Conservation (phyloP, 37 sponge, comb jelly and placozoan genomes). For the Mnemiopsis leidyi region DNA sequence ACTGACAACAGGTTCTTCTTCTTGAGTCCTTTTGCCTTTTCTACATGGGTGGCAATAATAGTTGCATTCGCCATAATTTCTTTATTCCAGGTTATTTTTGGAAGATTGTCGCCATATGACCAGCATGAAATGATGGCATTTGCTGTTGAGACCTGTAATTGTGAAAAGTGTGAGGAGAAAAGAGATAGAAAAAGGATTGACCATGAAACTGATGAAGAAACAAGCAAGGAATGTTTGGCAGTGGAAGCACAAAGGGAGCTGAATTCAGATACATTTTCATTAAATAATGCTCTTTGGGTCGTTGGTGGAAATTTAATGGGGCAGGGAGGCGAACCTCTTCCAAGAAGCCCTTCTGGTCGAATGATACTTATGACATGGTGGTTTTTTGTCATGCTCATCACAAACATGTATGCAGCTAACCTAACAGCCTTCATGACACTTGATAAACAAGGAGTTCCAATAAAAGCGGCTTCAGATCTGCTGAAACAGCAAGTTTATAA, state of each 20-base stretch:
- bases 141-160: background rate
- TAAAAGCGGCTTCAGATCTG: background rate
- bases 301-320: slow-evolving; percentile 18
- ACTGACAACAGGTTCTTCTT: slow-evolving; percentile 49
- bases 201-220: background rate
- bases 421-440: slow-evolving; percentile 60
- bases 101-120: slow-evolving; percentile 51
- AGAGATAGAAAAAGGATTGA: background rate
- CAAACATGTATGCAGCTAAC: slow-evolving; percentile 58
- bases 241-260: background rate
- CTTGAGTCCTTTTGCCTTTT: slow-evolving; percentile 27
- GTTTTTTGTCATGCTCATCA: slow-evolving; percentile 56
- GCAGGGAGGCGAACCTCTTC: slow-evolving; percentile 45
- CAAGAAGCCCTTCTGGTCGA: slow-evolving; percentile 42
- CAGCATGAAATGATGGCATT: background rate
- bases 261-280: background rate
- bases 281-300: slow-evolving; percentile 23
- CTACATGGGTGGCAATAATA: slow-evolving; percentile 35
- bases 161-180: background rate
- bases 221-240: slow-evolving; percentile 32
- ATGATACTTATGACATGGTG: slow-evolving; percentile 41
- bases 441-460: slow-evolving; percentile 17
- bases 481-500: background rate
- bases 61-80: background rate
- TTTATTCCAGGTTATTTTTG: background rate